Evolutionary conservation across 2,113 vertebrate genomes (phyloP).

Genomic region (Callopanchax toddi): DNA sequence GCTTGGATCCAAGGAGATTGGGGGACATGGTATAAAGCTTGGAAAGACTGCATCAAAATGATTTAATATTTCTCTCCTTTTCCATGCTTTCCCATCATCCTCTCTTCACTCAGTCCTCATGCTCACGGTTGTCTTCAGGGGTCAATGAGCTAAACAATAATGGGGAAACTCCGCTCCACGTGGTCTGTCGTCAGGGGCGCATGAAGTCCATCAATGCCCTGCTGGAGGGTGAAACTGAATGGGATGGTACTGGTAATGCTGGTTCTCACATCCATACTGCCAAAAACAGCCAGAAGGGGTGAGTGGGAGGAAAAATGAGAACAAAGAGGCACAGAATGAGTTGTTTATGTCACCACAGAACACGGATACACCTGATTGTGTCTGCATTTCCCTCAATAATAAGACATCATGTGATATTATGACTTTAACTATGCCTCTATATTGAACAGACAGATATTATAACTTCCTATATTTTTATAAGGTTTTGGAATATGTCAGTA

Average conservation of each 20-base stretch:
- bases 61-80: neutral
- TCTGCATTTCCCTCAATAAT: no score
- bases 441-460: no score
- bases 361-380: no score
- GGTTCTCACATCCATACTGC: slow-evolving; percentile 92
- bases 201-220: slow-evolving; percentile 86
- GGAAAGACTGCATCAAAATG: neutral
- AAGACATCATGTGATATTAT: no score
- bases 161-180: slow-evolving; percentile 91
- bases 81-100: neutral
- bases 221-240: slow-evolving; percentile 84
- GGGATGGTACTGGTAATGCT: slow-evolving; percentile 74
- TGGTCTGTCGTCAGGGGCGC: slow-evolving; percentile 91
- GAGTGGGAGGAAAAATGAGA: slow-evolving; percentile 12
- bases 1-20: neutral
- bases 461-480: no score
- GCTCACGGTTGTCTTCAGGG: slow-evolving; percentile 79
- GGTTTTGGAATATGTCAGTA: no score
- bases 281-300: slow-evolving; percentile 91
- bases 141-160: slow-evolving; percentile 85
- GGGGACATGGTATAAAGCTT: neutral
- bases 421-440: no score
- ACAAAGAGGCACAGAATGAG: no score
- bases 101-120: slow-evolving; percentile 81
- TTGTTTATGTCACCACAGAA: no score